Conservation (phyloP, 2,113 vertebrate genomes). For the Corvus hawaiiensis region DNA sequence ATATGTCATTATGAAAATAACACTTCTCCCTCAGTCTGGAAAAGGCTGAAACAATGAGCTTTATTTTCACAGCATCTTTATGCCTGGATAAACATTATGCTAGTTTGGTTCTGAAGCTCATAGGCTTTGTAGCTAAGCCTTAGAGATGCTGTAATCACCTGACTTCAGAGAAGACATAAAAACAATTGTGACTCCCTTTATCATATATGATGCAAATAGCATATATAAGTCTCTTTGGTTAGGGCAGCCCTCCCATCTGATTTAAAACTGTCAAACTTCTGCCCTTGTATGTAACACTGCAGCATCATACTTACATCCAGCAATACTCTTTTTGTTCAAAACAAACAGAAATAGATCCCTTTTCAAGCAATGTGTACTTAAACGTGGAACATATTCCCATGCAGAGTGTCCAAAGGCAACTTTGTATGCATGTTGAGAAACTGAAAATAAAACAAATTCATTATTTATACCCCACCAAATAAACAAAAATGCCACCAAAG, state of each 20-base stretch:
- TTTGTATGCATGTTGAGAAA: not conserved
- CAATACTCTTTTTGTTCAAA: not conserved
- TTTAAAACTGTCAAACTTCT: not conserved
- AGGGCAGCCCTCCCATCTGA: not conserved
- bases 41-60: not conserved
- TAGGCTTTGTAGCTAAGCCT: not conserved
- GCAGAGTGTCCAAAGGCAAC: not conserved
- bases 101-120: not conserved
- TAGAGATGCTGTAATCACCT: not conserved
- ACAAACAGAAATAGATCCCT: not conserved
- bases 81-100: not conserved
- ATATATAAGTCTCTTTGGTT: fast-evolving
- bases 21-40: not conserved
- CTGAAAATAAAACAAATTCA: not conserved
- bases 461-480: not conserved
- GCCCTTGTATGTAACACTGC: not conserved
- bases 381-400: not conserved
- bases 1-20: not conserved
- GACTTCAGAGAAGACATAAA: not conserved
- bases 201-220: not conserved
- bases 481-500: not conserved
- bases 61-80: not conserved
- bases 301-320: not conserved
- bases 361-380: not conserved
- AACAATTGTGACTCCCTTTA: not conserved